These are phyloP conservation scores for Vultur gryphus DNA, from an alignment of 2,797 vertebrate genomes.

Conservation along the genomic window DNA sequence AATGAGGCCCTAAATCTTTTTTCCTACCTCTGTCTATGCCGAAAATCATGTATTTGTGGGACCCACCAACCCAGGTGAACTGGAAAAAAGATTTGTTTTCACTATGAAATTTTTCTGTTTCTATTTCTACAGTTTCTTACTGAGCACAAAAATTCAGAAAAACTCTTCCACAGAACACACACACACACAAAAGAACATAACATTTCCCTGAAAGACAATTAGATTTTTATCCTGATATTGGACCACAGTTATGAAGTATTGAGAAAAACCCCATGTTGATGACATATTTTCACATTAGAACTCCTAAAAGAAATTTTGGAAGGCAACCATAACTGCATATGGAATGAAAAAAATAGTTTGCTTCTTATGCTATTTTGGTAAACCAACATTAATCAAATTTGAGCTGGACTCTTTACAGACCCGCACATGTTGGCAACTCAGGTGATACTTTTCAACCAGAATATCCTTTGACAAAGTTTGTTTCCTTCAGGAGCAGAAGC, in stretches of 20 bases:
- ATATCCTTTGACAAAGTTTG: neutral
- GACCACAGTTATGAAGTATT: neutral
- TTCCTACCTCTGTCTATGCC: neutral
- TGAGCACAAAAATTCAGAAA: neutral
- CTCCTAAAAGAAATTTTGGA: neutral
- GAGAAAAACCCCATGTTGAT: neutral
- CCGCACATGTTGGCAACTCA: neutral
- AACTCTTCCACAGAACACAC: neutral
- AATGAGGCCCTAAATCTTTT: neutral
- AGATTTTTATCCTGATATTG: neutral
- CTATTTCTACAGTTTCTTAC: neutral
- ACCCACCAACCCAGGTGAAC: fast-evolving
- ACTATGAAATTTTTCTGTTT: neutral
- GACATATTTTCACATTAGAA: neutral
- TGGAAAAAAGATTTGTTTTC: neutral
- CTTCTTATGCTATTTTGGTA: neutral
- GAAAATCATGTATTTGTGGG: neutral
- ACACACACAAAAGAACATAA: neutral
- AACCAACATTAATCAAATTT: neutral
- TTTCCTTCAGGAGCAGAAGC: neutral
- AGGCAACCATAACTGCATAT: neutral
- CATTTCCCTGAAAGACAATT: neutral
- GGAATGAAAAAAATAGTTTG: neutral
- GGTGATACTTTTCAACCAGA: neutral
- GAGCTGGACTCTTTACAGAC: neutral